A percentile compares a stretch with the other conserved stretches of the same genome.
These are phyloP conservation scores for Centropus bengalensis DNA, from an alignment of 2,113 vertebrate genomes.

Conservation along the genomic window DNA sequence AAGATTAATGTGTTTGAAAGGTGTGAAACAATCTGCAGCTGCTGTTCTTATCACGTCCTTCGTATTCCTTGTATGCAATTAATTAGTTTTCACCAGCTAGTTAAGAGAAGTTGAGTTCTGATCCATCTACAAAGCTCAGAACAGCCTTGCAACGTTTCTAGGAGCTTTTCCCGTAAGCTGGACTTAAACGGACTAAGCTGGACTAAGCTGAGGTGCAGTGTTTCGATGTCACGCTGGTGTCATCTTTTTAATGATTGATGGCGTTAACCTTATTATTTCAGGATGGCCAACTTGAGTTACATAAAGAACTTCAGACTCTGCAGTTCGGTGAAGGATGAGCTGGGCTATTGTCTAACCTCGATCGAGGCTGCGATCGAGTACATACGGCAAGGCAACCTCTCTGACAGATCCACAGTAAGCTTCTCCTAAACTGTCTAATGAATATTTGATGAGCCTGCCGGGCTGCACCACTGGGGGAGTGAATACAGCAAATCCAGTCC, in stretches of 20 bases:
- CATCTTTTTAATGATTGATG: neutral
- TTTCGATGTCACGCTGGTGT: neutral
- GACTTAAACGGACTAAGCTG: no score
- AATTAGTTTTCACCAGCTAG: neutral
- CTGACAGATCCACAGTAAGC: slow-evolving; percentile 76
- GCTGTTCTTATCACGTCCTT: neutral
- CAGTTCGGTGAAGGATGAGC: slow-evolving; percentile 89
- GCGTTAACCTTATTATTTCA: slow-evolving; percentile 51
- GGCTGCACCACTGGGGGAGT: neutral
- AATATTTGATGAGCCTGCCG: neutral
- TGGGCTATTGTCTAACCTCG: slow-evolving; percentile 95
- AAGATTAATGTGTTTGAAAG: neutral
- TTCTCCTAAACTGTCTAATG: neutral
- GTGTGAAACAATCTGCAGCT: neutral
- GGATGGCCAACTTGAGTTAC: slow-evolving; percentile 98
- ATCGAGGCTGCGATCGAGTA: slow-evolving; percentile 92
- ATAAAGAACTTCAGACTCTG: slow-evolving; percentile 96
- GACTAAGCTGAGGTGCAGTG: neutral
- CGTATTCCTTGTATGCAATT: neutral
- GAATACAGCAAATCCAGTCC: neutral
- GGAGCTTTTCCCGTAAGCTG: neutral
- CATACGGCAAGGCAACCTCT: slow-evolving; percentile 90
- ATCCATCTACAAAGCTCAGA: neutral
- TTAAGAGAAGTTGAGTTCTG: neutral
- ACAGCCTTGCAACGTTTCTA: neutral